Evolutionary conservation across 2,113 vertebrate species (phyloP).

Genomic region (Microtus oregoni): DNA sequence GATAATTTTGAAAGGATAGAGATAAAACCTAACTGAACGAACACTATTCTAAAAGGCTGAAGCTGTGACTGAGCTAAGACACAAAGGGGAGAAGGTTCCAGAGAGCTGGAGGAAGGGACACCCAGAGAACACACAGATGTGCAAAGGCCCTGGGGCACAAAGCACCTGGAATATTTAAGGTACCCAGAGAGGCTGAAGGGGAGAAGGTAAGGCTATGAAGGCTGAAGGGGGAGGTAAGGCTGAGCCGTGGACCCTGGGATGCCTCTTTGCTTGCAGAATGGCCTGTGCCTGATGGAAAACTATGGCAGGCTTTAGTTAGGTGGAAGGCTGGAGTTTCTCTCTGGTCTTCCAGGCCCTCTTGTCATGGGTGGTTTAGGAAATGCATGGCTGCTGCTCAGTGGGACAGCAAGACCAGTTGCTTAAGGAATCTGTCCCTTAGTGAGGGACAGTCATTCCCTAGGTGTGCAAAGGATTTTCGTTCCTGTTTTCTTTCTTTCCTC

Average conservation of each 20-base stretch:
- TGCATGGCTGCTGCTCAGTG: neutral
- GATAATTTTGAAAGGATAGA: neutral
- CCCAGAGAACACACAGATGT: fast-evolving
- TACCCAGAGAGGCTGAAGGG: neutral
- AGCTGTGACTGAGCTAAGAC: neutral
- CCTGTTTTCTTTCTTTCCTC: neutral
- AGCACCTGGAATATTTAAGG: neutral
- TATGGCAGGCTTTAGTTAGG: neutral
- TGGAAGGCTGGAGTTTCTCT: neutral
- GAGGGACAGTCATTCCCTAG: neutral
- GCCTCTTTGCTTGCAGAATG: neutral
- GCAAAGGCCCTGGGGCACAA: neutral
- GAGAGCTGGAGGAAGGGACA: neutral
- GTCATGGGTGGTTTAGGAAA: neutral
- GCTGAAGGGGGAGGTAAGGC: neutral
- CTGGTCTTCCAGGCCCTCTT: neutral
- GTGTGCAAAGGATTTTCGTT: neutral
- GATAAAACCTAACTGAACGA: neutral
- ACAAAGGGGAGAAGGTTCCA: neutral
- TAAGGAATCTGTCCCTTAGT: neutral
- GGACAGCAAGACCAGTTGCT: neutral
- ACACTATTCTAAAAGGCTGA: neutral
- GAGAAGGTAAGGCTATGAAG: fast-evolving
- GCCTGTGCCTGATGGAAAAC: neutral
- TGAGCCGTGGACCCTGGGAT: neutral